Percentiles rank a stretch among this genome's conserved stretches.
These are phyloP conservation scores for Phataginus tetradactyla DNA, from an alignment of 2,797 vertebrate species.

Conservation along the genomic window DNA sequence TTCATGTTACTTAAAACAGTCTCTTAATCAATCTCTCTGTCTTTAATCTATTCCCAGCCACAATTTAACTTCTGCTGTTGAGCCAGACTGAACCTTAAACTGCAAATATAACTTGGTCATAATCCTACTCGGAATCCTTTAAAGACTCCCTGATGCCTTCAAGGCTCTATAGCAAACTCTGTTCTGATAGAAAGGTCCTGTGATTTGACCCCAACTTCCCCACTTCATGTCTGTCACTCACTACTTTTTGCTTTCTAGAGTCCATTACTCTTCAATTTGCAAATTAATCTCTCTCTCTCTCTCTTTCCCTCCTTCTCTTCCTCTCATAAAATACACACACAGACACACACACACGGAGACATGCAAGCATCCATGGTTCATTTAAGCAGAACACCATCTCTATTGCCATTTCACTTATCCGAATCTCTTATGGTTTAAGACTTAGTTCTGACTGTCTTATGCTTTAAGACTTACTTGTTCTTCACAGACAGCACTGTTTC, in stretches of 20 bases:
- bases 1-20: background rate
- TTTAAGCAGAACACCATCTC: background rate
- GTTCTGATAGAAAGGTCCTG: background rate
- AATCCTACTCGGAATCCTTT: background rate
- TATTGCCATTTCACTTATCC: background rate
- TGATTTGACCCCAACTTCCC: background rate
- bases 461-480: background rate
- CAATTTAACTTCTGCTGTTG: background rate
- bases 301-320: background rate
- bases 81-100: background rate
- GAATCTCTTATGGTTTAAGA: background rate
- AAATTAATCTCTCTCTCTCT: background rate
- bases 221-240: background rate
- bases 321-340: background rate
- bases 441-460: background rate
- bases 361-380: background rate
- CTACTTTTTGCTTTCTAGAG: background rate
- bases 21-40: background rate
- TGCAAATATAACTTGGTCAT: background rate
- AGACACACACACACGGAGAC: too few relatives aligned
- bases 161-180: background rate
- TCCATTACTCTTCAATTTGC: background rate
- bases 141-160: conserved; percentile 1
- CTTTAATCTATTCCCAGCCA: background rate
- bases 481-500: background rate